Percentiles rank a stretch among this genome's conserved stretches.
Conservation (phyloP, 1,140 invertebrate genomes). For the Rhagoletis pomonella region DNA sequence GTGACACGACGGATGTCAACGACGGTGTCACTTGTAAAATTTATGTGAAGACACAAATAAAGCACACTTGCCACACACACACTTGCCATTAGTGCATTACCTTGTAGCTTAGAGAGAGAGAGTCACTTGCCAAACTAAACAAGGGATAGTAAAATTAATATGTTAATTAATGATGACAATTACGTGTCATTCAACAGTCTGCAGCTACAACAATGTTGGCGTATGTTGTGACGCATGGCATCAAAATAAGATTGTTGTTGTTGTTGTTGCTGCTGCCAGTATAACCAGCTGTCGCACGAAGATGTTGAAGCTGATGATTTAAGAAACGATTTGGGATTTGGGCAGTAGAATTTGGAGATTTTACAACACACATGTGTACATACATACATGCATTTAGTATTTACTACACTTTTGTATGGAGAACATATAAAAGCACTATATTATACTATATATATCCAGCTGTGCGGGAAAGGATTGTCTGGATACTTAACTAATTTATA, state of each 20-base stretch:
- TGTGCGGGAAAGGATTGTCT: too few species aligned
- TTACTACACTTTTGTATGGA: too few species aligned
- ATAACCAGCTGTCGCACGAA: background rate
- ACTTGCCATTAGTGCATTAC: background rate
- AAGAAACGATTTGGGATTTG: background rate
- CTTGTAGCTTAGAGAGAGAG: too few species aligned
- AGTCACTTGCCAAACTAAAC: background rate
- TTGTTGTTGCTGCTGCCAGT: background rate
- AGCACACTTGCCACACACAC: background rate
- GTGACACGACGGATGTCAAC: background rate
- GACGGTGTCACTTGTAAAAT: slow-evolving; percentile 25
- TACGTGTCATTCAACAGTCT: background rate
- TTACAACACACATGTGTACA: too few species aligned
- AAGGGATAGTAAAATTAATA: slow-evolving; percentile 21
- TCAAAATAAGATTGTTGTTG: background rate
- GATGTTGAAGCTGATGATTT: background rate
- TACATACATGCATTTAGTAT: too few species aligned
- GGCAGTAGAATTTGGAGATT: too few species aligned
- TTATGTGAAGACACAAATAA: background rate
- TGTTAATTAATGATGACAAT: slow-evolving; percentile 17
- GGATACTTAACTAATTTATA: too few species aligned
- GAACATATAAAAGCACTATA: too few species aligned
- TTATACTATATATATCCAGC: too few species aligned
- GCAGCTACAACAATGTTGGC: background rate
- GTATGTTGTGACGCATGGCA: background rate